Evolutionary conservation across 1,140 invertebrate genomes (phyloP).

Genomic region (Calycopis cecrops): DNA sequence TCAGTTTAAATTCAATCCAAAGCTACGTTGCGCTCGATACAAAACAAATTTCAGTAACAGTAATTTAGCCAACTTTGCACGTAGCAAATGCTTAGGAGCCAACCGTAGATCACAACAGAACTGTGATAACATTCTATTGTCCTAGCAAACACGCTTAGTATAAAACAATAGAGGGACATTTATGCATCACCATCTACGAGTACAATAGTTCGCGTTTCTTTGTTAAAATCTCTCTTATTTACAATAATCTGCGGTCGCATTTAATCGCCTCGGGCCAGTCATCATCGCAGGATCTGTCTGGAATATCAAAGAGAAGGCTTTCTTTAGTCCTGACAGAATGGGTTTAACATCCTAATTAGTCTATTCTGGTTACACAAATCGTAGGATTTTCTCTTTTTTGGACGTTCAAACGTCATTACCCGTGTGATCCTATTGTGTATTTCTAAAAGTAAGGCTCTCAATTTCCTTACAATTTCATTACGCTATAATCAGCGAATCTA

Average conservation of each 20-base stretch:
- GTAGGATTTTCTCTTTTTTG: too few relatives aligned
- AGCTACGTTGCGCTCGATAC: too few relatives aligned
- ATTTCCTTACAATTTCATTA: too few relatives aligned
- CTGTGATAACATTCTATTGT: conserved; percentile 26
- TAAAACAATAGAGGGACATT: conserved; percentile 19
- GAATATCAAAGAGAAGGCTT: conserved; percentile 30
- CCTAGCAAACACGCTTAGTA: conserved; percentile 16
- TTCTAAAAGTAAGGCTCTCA: too few relatives aligned
- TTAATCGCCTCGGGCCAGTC: conserved; percentile 27
- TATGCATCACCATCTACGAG: conserved; percentile 18
- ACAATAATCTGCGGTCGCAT: conserved; percentile 27
- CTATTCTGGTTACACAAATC: too few relatives aligned
- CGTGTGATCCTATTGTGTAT: too few relatives aligned
- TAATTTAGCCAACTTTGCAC: conserved; percentile 7
- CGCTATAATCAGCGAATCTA: too few relatives aligned
- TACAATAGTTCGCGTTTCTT: conserved; percentile 23
- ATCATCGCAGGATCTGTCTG: conserved; percentile 63
- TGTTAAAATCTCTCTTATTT: conserved; percentile 43
- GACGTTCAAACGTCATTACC: too few relatives aligned
- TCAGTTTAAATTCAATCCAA: too few relatives aligned
- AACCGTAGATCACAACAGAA: conserved; percentile 24
- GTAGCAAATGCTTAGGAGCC: conserved; percentile 21
- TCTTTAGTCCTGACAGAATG: conserved; percentile 11
- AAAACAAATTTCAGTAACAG: background rate
- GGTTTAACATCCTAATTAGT: background rate